Base-by-base conservation (phyloP, 2,113 vertebrate species). In the Esox niger region DNA sequence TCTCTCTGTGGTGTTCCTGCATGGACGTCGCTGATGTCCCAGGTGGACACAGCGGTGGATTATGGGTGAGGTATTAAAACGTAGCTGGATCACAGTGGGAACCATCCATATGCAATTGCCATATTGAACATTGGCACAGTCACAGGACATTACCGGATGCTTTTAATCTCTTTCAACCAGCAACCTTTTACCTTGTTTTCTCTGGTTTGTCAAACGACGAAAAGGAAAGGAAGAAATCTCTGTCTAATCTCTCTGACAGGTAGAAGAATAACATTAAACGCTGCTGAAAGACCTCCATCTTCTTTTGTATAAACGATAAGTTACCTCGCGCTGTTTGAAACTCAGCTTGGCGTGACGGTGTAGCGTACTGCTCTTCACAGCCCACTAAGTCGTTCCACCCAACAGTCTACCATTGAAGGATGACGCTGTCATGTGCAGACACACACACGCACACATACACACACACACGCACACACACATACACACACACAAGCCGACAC, bases 141-240 rank as follows among this genome's bases (percentile, higher is more conserved):
- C 47, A 52, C 20, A 52, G 47, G 6, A 23, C 17, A 52, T 52
- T n/a, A 52, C 47, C 47, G 47, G 47, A 52, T 2, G 47, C 8
- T 52, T 21, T 52, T 43, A 43, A 52, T 52, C 17, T 9, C 47
- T 0, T n/a, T 52, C n/a, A 21, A 17, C 47, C 21, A 5, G 5
- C 47, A 7, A 15, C n/a, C n/a, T 49, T 49, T 49, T 10, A 4
- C 46, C 46, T 49, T 49, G 20, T 49, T 52, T 6, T n/a, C 15
- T 52, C 6, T 52, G 63, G 62, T 52, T 74, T 54, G 33, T 62
- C 54, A 67, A 33, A 79, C 35, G 35, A 62, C 74, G 76, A 46
- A 64, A 25, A 68, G 17, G 69, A 69, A 62, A 66, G 43, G 31
- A 79, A 31, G 27, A 69, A 64, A 66, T 47, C 17, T 57, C 54